A percentile compares a stretch with the other conserved stretches of the same genome.
phyloP scores from a whole-genome alignment of 2,888 invertebrate species.

The Notocelia uddmanniana region DNA sequence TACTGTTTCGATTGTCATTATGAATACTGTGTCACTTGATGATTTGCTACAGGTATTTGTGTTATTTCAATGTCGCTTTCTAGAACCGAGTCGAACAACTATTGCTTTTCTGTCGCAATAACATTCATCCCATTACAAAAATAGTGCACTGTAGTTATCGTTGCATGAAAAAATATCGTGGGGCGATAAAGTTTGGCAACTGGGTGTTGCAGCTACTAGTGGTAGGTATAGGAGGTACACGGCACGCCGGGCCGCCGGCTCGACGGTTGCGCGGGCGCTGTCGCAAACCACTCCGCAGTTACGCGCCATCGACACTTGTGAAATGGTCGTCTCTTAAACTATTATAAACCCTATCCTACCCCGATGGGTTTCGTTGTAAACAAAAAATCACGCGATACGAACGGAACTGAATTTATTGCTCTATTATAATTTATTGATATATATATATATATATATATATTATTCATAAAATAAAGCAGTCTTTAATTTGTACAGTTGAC shows the following conservation, averaged over 20 bases:
- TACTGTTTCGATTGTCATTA: too few relatives aligned
- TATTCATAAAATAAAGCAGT: background rate
- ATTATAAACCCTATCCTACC: constrained; percentile 79
- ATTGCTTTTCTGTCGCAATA: constrained; percentile 60
- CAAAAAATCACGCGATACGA: constrained; percentile 69
- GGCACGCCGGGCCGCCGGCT: constrained; percentile 53
- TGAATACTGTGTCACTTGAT: background rate
- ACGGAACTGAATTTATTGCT: constrained; percentile 51
- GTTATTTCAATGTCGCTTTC: constrained; percentile 43
- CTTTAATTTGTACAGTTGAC: background rate
- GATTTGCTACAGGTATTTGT: constrained; percentile 1
- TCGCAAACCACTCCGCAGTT: constrained; percentile 76
- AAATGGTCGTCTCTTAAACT: constrained; percentile 84
- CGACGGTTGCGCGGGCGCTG: constrained; percentile 53
- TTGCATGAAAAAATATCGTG: constrained; percentile 60
- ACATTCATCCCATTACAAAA: constrained; percentile 68
- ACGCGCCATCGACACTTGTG: constrained; percentile 76
- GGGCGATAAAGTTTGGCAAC: constrained; percentile 75
- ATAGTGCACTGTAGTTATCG: constrained; percentile 62
- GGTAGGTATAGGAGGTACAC: constrained; percentile 56
- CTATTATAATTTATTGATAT: background rate
- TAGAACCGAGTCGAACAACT: constrained; percentile 58
- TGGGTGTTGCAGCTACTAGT: constrained; percentile 69
- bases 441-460: too few relatives aligned
- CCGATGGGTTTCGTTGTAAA: constrained; percentile 75